Evolutionary conservation across 1,140 invertebrate species (phyloP), one percentile per base, ranked within the genome.

Genomic region (Sminthurides bifidus): DNA sequence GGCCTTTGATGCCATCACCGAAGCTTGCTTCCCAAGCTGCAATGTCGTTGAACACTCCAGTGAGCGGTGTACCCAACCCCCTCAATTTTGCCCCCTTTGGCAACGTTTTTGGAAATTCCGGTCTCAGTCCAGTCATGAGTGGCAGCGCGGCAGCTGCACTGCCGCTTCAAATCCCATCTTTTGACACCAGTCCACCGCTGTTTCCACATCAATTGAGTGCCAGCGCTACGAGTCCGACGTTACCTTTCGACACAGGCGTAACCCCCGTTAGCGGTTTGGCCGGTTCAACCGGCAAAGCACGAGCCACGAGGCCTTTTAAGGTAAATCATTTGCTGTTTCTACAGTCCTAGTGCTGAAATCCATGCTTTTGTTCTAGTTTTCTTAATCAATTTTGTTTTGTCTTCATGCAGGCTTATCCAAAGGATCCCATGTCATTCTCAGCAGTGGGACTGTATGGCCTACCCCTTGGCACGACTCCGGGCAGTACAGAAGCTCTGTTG

Each of bases 351-450:
- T 43, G 40, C 21, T 8, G 17, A n/a, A 12, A 19, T 43, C 17
- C 6, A 19, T 43, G 40, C 14, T 10, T 8, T 14, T 43, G 40
- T 23, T 14, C 4, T 8, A 48, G 23, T 30, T 1, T 17, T 40
- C 26, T 44, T 45, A 17, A 29, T 45, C 41, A n/a, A n/a, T 27
- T 55, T 19, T 45, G 12, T 56, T 15, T 61, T 56, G 46, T 29
- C 12, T 40, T 49, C 35, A n/a, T 49, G 65, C 82, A 85, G 68
- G 81, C 81, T 0, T 84, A 84, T 61, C 80, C 81, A 0, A 79
- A 80, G 53, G 79, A 83, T 66, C 79, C 81, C 0, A 59, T 83
- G 0, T 70, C 73, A 0, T 72, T 84, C 4, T 74, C 76, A 0
- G 29, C 63, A n/a, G 68, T 77, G 0, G 69, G 69, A 3, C 37